Percentiles rank a stretch among this genome's conserved stretches.
Evolutionary conservation across 2,888 invertebrate species (phyloP).

Genomic region (Melieria omissa): DNA sequence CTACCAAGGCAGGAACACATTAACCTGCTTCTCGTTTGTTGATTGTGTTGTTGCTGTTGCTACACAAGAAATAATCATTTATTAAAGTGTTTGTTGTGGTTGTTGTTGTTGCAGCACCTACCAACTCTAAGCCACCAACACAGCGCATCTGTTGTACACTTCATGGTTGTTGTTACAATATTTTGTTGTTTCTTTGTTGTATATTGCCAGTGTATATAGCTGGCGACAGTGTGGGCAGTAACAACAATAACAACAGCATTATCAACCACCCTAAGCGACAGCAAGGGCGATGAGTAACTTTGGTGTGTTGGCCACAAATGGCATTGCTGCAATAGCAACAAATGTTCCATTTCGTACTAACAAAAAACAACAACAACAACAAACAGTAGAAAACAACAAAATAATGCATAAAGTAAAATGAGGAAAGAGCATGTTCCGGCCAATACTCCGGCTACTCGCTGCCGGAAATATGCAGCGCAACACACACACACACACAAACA

Average conservation of each 20-base stretch:
- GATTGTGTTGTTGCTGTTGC: background rate
- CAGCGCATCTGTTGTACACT: background rate
- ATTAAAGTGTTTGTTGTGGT: slow-evolving; percentile 33
- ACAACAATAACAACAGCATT: slow-evolving; percentile 11
- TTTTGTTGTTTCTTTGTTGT: slow-evolving; percentile 20
- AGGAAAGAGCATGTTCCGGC: slow-evolving; percentile 43
- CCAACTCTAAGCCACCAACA: background rate
- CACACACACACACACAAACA: slow-evolving; percentile 10
- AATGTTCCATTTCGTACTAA: slow-evolving; percentile 46
- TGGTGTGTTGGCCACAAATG: slow-evolving; percentile 12
- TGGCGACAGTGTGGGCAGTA: slow-evolving; percentile 25
- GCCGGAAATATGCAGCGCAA: slow-evolving; percentile 34
- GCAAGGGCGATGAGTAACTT: background rate
- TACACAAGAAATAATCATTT: slow-evolving; percentile 33
- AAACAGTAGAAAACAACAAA: slow-evolving; percentile 38
- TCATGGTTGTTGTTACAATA: slow-evolving; percentile 20
- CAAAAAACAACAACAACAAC: slow-evolving; percentile 42
- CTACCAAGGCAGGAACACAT: slow-evolving; percentile 23
- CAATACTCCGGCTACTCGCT: slow-evolving; percentile 46
- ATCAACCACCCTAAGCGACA: slow-evolving; percentile 16
- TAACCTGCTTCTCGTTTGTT: slow-evolving; percentile 38
- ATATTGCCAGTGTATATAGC: slow-evolving; percentile 28
- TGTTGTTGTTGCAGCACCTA: slow-evolving; percentile 28
- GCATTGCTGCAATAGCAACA: slow-evolving; percentile 36
- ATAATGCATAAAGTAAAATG: slow-evolving; percentile 31